These are phyloP conservation scores for Rhinoptilus africanus DNA, from an alignment of 2,113 vertebrate genomes.

Conservation along the genomic window DNA sequence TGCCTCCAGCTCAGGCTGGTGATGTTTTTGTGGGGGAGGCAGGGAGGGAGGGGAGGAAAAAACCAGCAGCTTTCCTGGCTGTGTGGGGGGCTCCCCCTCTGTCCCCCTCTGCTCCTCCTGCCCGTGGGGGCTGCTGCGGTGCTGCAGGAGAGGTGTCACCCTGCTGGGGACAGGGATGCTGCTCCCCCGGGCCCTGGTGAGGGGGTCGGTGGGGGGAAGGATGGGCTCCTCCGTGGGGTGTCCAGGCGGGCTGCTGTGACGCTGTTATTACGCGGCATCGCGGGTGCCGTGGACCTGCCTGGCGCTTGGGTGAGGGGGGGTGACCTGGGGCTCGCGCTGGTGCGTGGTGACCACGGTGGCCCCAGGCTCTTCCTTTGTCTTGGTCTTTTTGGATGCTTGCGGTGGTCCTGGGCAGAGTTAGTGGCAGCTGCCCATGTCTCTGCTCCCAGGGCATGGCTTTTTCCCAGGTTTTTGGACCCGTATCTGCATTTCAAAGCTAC, in stretches of 20 bases:
- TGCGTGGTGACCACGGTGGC: fast-evolving
- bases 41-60: too few relatives aligned
- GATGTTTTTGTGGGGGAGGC: not conserved
- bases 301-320: fast-evolving
- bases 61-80: not conserved
- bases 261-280: not conserved
- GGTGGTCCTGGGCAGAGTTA: not conserved
- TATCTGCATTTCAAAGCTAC: not conserved
- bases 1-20: not conserved
- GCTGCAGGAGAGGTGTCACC: not conserved
- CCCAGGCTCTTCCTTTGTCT: not conserved
- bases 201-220: too few relatives aligned
- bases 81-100: not conserved
- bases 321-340: not conserved
- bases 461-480: too few relatives aligned
- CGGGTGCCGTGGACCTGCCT: fast-evolving
- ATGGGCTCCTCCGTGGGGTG: not conserved
- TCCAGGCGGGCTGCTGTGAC: not conserved
- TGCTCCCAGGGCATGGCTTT: not conserved
- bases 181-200: not conserved
- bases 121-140: fast-evolving
- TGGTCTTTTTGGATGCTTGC: not conserved
- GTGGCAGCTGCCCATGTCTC: fast-evolving
- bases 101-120: not conserved
- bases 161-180: not conserved